Conservation (phyloP, 2,113 vertebrate genomes). For the Procavia capensis region DNA sequence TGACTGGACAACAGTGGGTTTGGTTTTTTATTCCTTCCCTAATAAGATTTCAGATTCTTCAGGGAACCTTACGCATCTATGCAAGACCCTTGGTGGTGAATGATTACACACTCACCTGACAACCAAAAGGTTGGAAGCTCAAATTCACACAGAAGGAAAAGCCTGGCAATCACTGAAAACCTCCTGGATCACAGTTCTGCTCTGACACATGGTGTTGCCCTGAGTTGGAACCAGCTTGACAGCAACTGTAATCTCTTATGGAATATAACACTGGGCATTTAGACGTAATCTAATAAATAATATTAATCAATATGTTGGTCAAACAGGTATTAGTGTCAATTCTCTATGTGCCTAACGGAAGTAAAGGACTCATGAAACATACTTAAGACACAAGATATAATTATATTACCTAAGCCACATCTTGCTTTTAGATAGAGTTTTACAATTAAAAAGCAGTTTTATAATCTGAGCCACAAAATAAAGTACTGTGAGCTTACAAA, state of each 20-base stretch:
- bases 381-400: neutral
- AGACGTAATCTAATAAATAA: neutral
- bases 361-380: neutral
- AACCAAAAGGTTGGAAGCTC: no score
- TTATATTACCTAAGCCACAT: neutral
- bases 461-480: constrained; percentile 15
- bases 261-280: neutral
- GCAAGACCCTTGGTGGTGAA: no score
- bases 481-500: neutral
- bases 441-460: neutral
- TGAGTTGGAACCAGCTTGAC: no score
- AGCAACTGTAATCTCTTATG: neutral
- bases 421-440: constrained; percentile 28
- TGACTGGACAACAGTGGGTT: no score
- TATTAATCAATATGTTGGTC: neutral
- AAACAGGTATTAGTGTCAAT: neutral
- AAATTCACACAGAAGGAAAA: no score
- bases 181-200: no score
- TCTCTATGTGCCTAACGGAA: neutral
- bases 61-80: no score
- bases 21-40: no score
- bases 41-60: no score
- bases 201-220: no score
- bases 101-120: no score
- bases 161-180: no score